Evolutionary conservation across 2,113 vertebrate species (phyloP).

Genomic region (Notothenia rossii): DNA sequence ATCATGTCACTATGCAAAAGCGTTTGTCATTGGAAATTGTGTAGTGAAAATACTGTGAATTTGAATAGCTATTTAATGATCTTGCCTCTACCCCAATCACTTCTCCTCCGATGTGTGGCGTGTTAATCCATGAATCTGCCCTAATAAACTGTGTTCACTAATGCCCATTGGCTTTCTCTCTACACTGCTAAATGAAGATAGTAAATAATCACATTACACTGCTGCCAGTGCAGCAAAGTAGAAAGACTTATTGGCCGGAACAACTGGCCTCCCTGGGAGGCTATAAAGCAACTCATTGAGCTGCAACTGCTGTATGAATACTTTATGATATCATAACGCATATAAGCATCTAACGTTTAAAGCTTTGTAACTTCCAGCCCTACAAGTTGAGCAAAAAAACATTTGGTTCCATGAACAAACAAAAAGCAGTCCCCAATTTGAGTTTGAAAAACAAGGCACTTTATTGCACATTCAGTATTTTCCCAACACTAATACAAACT

Average conservation of each 20-base stretch:
- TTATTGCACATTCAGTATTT: not conserved
- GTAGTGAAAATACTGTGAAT: constrained; percentile 42
- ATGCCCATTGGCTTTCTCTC: constrained; percentile 69
- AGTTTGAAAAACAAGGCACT: constrained; percentile 12
- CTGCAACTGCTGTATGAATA: constrained; percentile 31
- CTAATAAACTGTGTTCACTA: constrained; percentile 70
- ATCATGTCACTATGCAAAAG: constrained; percentile 36
- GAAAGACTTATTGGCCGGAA: constrained; percentile 62
- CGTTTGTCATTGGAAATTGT: constrained; percentile 55
- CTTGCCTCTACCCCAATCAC: constrained; percentile 52
- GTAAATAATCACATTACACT: constrained; percentile 72
- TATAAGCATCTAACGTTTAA: constrained; percentile 30
- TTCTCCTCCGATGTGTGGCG: constrained; percentile 37
- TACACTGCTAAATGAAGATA: constrained; percentile 64
- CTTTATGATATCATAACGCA: constrained; percentile 47
- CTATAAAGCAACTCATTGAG: constrained; percentile 54
- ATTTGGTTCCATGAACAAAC: constrained; percentile 6
- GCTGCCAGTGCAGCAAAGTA: constrained; percentile 50
- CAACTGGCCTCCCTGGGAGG: constrained; percentile 41
- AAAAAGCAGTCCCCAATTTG: not conserved
- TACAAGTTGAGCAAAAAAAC: not conserved
- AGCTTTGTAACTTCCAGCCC: constrained; percentile 6
- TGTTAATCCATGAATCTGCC: constrained; percentile 61
- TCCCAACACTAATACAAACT: constrained; percentile 39
- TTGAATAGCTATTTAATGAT: constrained; percentile 68